Evolutionary conservation across 2,888 invertebrate genomes (phyloP).

Genomic region (Ectemnius cavifrons): DNA sequence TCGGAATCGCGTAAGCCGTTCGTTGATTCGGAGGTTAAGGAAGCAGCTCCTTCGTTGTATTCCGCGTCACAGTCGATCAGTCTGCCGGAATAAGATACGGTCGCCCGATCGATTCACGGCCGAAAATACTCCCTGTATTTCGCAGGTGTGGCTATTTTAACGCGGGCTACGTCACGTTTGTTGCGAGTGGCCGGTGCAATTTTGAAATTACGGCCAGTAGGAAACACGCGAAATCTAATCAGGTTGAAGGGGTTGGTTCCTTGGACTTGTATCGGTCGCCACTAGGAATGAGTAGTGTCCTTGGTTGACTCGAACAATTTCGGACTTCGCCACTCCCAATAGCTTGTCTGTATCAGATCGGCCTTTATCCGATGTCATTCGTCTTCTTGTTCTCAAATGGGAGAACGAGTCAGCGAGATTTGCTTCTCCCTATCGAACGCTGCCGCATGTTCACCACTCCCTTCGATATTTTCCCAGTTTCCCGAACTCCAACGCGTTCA

Average conservation of each 20-base stretch:
- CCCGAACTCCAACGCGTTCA: background rate
- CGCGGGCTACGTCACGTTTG: background rate
- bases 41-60: no score
- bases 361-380: constrained; percentile 34
- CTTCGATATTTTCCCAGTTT: background rate
- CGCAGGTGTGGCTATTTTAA: background rate
- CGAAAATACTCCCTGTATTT: background rate
- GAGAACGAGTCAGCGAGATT: constrained; percentile 4
- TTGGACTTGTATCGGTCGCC: background rate
- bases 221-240: constrained; percentile 14
- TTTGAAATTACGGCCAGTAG: background rate
- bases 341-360: constrained; percentile 20
- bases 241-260: background rate
- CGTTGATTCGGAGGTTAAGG: no score
- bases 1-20: no score
- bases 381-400: constrained; percentile 25
- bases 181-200: constrained; percentile 6
- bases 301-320: constrained; percentile 25
- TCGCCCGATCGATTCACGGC: constrained; percentile 1
- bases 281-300: constrained; percentile 1
- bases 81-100: constrained; percentile 2
- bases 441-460: background rate
- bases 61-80: background rate
- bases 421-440: no score
- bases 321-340: constrained; percentile 26